These are phyloP conservation scores for Decapterus maruadsi DNA, from an alignment of 2,797 vertebrate species.

Conservation along the genomic window DNA sequence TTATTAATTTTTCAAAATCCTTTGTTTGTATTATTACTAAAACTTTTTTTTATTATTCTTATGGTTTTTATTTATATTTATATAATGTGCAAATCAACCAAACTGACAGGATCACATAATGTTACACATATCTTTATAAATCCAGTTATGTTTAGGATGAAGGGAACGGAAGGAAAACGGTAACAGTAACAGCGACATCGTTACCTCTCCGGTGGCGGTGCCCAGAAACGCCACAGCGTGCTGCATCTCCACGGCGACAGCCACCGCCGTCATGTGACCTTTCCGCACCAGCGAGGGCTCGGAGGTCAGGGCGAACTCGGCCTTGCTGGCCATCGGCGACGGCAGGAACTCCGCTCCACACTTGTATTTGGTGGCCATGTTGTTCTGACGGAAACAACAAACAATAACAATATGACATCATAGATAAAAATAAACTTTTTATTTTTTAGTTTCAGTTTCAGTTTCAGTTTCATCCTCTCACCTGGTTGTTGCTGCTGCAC, in stretches of 20 bases:
- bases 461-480: slow-evolving; percentile 15
- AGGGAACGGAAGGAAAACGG: too few species aligned
- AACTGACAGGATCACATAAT: too few species aligned
- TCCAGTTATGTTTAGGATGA: too few species aligned
- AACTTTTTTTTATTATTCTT: too few species aligned
- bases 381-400: slow-evolving; percentile 22
- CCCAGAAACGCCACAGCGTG: slow-evolving; percentile 93
- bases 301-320: slow-evolving; percentile 81
- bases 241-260: slow-evolving; percentile 87
- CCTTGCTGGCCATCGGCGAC: slow-evolving; percentile 90
- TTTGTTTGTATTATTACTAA: too few species aligned
- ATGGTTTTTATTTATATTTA: too few species aligned
- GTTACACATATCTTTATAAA: too few species aligned
- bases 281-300: slow-evolving; percentile 74
- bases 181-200: background rate
- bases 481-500: slow-evolving; percentile 60
- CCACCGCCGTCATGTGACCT: slow-evolving; percentile 89
- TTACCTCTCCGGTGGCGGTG: slow-evolving; percentile 88
- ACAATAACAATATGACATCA: background rate
- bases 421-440: too few species aligned
- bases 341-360: slow-evolving; percentile 88
- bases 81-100: too few species aligned
- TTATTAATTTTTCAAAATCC: too few species aligned
- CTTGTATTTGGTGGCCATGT: slow-evolving; percentile 13
- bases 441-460: background rate